Evolutionary conservation across 2,797 vertebrate species (phyloP).

Genomic region (Eidolon dupreanum): DNA sequence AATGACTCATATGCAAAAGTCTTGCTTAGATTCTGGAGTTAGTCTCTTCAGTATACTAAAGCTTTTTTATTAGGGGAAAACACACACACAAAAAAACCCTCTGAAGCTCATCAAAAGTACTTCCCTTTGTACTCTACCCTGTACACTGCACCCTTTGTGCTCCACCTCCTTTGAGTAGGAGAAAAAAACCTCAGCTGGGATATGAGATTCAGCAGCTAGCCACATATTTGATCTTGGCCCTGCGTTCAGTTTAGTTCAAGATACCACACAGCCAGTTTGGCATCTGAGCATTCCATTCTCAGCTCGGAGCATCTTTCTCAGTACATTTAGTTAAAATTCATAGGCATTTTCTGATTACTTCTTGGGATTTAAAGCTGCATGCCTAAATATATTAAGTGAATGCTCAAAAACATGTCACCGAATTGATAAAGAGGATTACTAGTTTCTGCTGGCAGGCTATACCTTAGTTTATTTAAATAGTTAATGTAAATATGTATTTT

Average conservation of each 20-base stretch:
- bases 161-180: neutral
- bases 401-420: neutral
- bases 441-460: neutral
- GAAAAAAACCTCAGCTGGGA: neutral
- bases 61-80: neutral
- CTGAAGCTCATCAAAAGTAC: neutral
- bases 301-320: neutral
- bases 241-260: neutral
- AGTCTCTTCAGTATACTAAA: neutral
- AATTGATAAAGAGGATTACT: neutral
- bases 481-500: neutral
- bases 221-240: neutral
- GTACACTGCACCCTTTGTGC: neutral
- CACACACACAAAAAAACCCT: neutral
- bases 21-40: neutral
- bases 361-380: neutral
- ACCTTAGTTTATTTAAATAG: constrained; percentile 14
- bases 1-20: accelerated
- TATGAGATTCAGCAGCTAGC: neutral
- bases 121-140: neutral
- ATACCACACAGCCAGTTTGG: too few species aligned
- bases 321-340: neutral
- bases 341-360: neutral
- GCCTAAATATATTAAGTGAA: constrained; percentile 6
- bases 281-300: neutral